Conservation (phyloP, 2,113 vertebrate genomes). For the Alectura lathami region DNA sequence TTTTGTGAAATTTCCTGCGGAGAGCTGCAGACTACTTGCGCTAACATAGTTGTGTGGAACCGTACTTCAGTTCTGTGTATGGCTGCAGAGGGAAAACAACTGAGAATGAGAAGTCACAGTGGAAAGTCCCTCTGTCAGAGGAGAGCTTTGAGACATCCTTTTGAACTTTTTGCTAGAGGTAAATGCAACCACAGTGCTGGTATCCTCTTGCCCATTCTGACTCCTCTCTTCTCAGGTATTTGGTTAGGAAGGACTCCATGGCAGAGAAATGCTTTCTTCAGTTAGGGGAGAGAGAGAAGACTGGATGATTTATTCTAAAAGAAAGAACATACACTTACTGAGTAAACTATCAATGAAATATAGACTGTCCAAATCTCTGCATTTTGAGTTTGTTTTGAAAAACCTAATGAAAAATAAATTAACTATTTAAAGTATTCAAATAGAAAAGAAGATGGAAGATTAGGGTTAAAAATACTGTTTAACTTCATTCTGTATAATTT, state of each 20-base stretch:
- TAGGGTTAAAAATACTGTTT: slow-evolving; percentile 21
- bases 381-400: not conserved
- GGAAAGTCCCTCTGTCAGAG: not conserved
- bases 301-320: not conserved
- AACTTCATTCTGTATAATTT: slow-evolving; percentile 29
- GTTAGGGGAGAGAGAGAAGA: not conserved
- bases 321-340: not conserved
- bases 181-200: not conserved
- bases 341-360: not conserved
- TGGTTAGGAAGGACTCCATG: not conserved
- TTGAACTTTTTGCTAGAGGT: not conserved
- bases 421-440: slow-evolving; percentile 29
- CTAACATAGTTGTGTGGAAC: not conserved
- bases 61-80: not conserved
- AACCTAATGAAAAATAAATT: not conserved
- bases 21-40: not conserved
- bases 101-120: not conserved
- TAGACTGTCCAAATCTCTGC: not conserved
- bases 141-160: not conserved
- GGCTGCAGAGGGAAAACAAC: not conserved
- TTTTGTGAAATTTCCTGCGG: not conserved
- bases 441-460: slow-evolving; percentile 21
- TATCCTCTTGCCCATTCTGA: not conserved
- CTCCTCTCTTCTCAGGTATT: not conserved
- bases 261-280: not conserved